These are phyloP conservation scores for Holotrichia oblita DNA, from an alignment of 1,140 invertebrate genomes.

Conservation along the genomic window DNA sequence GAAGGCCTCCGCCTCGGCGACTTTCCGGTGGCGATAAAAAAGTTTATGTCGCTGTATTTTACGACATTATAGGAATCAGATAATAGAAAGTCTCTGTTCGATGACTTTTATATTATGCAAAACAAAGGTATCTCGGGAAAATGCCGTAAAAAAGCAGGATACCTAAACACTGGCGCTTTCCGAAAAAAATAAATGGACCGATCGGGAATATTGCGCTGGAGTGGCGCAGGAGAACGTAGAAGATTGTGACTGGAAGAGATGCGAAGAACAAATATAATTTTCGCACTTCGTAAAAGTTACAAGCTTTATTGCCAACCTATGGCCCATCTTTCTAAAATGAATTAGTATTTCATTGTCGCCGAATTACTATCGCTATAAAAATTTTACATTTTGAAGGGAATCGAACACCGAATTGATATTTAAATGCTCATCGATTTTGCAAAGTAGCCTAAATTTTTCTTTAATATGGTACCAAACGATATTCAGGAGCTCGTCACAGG, in stretches of 20 bases:
- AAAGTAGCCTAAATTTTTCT: too few relatives aligned
- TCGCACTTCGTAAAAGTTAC: not conserved
- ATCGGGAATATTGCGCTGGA: not conserved
- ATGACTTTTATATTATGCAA: slow-evolving; percentile 37
- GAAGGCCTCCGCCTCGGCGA: not conserved
- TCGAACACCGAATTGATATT: not conserved
- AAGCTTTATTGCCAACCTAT: not conserved
- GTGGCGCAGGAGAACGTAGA: not conserved
- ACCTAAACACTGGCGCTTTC: not conserved
- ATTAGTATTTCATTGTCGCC: slow-evolving; percentile 10
- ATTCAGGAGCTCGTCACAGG: too few relatives aligned
- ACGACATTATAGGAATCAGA: slow-evolving; percentile 33
- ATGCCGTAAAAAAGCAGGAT: not conserved
- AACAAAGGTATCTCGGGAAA: slow-evolving; percentile 4
- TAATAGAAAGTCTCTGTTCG: slow-evolving; percentile 33
- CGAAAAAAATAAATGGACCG: not conserved
- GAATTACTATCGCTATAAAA: not conserved
- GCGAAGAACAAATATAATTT: slow-evolving; percentile 18
- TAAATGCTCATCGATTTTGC: slow-evolving; percentile 40
- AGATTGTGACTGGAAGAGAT: not conserved
- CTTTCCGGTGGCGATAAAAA: slow-evolving; percentile 9
- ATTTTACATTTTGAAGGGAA: slow-evolving; percentile 16
- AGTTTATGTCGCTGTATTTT: slow-evolving; percentile 34
- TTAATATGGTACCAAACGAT: too few relatives aligned
- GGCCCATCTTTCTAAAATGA: not conserved